Evolutionary conservation across 1,140 invertebrate species (phyloP).

Genomic region (Bathynomus jamesi): DNA sequence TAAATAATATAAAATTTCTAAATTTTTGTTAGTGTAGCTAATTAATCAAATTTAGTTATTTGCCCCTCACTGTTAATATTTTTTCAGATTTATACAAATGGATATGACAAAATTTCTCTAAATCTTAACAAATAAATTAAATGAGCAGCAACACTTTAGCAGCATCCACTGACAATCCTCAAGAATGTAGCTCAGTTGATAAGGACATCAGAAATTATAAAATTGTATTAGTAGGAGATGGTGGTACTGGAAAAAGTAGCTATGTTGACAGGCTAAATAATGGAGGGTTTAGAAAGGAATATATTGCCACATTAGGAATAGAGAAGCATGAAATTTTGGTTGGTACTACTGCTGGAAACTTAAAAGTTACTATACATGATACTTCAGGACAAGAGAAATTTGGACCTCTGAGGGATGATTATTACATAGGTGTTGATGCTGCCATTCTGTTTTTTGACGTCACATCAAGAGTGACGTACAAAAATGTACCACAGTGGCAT

Average conservation of each 20-base stretch:
- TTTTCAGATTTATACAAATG: no score
- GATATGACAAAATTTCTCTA: no score
- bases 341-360: constrained; percentile 58
- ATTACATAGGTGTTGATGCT: constrained; percentile 98
- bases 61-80: no score
- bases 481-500: constrained; percentile 99
- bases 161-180: no score
- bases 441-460: constrained; percentile 99
- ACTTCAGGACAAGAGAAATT: constrained; percentile 99
- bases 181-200: no score
- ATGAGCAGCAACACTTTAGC: no score
- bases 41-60: no score
- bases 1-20: no score
- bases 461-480: constrained; percentile 97
- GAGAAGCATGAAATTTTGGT: constrained; percentile 98
- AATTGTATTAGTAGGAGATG: constrained; percentile 96
- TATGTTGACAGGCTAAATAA: constrained; percentile 98
- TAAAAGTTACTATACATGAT: constrained; percentile 97
- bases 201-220: no score
- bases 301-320: constrained; percentile 98
- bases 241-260: constrained; percentile 98
- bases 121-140: no score
- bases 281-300: constrained; percentile 99
- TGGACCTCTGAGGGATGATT: constrained; percentile 95
- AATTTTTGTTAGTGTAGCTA: no score